phyloP scores from a whole-genome alignment of 37 sponge, comb jelly and placozoan species.

The Beroe ovata region DNA sequence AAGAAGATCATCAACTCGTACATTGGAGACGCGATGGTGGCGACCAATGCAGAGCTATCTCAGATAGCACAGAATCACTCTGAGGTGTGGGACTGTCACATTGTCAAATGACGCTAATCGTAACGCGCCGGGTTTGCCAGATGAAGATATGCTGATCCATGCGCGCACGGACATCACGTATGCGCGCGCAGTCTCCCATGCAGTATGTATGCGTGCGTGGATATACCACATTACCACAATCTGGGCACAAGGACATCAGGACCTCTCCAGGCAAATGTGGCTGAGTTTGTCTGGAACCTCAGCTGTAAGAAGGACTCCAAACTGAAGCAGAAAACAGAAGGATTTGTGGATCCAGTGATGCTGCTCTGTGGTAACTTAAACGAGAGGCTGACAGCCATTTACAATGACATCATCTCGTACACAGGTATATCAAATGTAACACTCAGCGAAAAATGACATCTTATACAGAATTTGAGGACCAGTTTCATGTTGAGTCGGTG shows the following conservation, averaged over 20 bases:
- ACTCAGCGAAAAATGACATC: no score
- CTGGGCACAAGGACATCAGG: not conserved
- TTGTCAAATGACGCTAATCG: not conserved
- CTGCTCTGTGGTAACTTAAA: conserved; percentile 17
- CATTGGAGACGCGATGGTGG: conserved; percentile 27
- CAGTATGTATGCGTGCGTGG: no score
- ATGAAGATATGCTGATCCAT: not conserved
- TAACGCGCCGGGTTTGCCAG: not conserved
- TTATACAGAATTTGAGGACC: no score
- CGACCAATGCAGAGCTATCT: not conserved
- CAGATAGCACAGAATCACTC: not conserved
- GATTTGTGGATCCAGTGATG: conserved; percentile 18
- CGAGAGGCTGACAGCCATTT: conserved; percentile 17
- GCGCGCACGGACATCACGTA: not conserved
- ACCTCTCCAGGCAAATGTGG: conserved; percentile 9
- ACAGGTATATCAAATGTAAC: no score
- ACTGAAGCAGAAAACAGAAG: conserved; percentile 41
- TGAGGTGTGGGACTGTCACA: conserved; percentile 5
- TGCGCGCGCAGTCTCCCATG: not conserved
- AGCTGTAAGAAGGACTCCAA: conserved; percentile 1
- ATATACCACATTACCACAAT: no score
- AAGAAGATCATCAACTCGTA: conserved; percentile 44
- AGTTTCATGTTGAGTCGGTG: no score
- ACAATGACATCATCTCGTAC: conserved; percentile 37
- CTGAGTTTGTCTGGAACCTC: conserved; percentile 3